Evolutionary conservation across 2,888 invertebrate genomes (phyloP).

Genomic region (Volucella bombylans): DNA sequence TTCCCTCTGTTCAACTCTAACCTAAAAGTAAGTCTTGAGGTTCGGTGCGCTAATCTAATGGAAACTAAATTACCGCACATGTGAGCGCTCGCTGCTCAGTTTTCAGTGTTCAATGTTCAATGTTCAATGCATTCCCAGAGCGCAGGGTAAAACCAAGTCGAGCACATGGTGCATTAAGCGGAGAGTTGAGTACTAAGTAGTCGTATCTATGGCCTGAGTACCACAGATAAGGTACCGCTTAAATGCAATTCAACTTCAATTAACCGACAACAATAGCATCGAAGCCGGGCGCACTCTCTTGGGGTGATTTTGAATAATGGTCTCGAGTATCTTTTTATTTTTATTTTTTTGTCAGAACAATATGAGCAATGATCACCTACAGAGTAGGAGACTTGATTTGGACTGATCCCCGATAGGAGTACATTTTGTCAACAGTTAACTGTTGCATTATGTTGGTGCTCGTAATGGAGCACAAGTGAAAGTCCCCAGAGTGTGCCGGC

Average conservation of each 20-base stretch:
- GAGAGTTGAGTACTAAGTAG: slow-evolving; percentile 15
- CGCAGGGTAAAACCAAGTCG: not conserved
- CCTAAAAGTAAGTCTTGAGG: slow-evolving; percentile 50
- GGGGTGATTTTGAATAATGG: slow-evolving; percentile 67
- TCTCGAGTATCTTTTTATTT: slow-evolving; percentile 15
- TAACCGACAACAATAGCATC: slow-evolving; percentile 70
- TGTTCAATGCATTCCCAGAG: too few species aligned
- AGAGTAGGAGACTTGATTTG: slow-evolving; percentile 12
- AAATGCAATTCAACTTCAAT: slow-evolving; percentile 74
- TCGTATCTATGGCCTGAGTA: slow-evolving; percentile 37
- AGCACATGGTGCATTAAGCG: slow-evolving; percentile 42
- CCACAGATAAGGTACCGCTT: slow-evolving; percentile 65
- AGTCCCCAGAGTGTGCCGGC: slow-evolving; percentile 65
- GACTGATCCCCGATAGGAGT: slow-evolving; percentile 25
- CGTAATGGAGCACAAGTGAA: slow-evolving; percentile 51
- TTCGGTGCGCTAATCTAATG: slow-evolving; percentile 71
- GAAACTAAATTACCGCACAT: slow-evolving; percentile 73
- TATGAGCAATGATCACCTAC: slow-evolving; percentile 71
- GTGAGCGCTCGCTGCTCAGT: slow-evolving; percentile 27
- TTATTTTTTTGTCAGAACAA: slow-evolving; percentile 43
- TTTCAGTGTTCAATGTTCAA: too few species aligned
- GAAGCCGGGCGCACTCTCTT: slow-evolving; percentile 23
- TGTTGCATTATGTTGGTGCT: slow-evolving; percentile 14
- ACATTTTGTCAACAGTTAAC: slow-evolving; percentile 60
- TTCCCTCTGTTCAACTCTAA: slow-evolving; percentile 34